Conservation (phyloP, 2,888 invertebrate species). For the Metacarcinus magister region DNA sequence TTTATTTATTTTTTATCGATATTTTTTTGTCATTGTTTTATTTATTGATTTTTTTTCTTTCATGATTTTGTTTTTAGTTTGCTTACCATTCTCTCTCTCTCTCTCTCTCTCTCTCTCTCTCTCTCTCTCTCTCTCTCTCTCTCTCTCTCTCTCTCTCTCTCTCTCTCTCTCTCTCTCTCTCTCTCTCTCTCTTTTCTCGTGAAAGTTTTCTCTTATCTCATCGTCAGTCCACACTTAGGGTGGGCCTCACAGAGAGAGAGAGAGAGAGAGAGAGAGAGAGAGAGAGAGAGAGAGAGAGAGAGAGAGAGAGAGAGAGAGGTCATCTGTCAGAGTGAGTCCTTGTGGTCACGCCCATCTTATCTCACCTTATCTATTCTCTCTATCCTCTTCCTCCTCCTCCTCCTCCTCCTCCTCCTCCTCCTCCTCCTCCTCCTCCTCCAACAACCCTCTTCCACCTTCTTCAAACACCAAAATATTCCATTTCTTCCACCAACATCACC, state of each 20-base stretch:
- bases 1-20: too few relatives aligned
- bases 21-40: too few relatives aligned
- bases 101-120: slow-evolving; percentile 52
- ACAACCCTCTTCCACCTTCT: neutral
- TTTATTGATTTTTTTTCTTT: too few relatives aligned
- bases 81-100: neutral
- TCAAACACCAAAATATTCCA: neutral
- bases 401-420: slow-evolving; percentile 34
- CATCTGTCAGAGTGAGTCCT: slow-evolving; percentile 47
- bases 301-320: slow-evolving; percentile 57
- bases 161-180: slow-evolving; percentile 42
- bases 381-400: slow-evolving; percentile 35
- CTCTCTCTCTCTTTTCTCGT: neutral
- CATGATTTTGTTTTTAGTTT: neutral
- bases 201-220: slow-evolving; percentile 27
- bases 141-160: slow-evolving; percentile 52
- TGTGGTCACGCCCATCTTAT: slow-evolving; percentile 3
- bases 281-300: slow-evolving; percentile 55
- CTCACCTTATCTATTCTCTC: slow-evolving; percentile 32
- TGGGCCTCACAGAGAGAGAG: neutral
- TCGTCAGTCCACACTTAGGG: slow-evolving; percentile 44
- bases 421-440: slow-evolving; percentile 29
- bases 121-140: slow-evolving; percentile 63
- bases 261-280: slow-evolving; percentile 33
- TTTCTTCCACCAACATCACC: neutral